These are phyloP conservation scores for Endotricha flammealis DNA, from an alignment of 2,888 invertebrate species.

Conservation along the genomic window DNA sequence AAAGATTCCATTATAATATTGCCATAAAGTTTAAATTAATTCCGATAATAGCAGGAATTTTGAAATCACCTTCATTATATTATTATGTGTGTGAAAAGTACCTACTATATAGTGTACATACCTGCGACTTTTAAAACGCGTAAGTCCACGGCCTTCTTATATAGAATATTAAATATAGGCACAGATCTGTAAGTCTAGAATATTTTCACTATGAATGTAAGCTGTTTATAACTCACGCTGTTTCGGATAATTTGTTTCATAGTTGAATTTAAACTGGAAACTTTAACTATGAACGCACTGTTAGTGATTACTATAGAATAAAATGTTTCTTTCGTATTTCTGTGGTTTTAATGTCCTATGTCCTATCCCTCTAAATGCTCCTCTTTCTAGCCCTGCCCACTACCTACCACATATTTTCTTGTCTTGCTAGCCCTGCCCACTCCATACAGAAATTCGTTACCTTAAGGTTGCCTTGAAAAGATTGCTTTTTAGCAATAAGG, in stretches of 20 bases:
- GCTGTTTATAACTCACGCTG: constrained; percentile 63
- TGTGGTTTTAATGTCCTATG: too few species aligned
- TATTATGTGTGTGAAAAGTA: constrained; percentile 1
- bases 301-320: constrained; percentile 65
- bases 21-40: too few species aligned
- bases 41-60: too few species aligned
- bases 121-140: constrained; percentile 30
- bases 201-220: constrained; percentile 43
- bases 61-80: too few species aligned
- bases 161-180: constrained; percentile 35
- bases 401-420: too few species aligned
- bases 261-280: constrained; percentile 45
- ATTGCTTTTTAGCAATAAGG: too few species aligned
- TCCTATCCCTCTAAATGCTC: too few species aligned
- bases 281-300: constrained; percentile 69
- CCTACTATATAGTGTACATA: constrained; percentile 6
- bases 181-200: constrained; percentile 42
- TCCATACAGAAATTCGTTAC: too few species aligned
- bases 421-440: too few species aligned
- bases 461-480: too few species aligned
- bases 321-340: constrained; percentile 66
- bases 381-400: too few species aligned
- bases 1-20: too few species aligned
- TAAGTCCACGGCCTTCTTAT: constrained; percentile 62
- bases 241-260: constrained; percentile 33